Evolutionary conservation across 2,888 invertebrate species (phyloP).

Genomic region (Platycheirus albimanus): DNA sequence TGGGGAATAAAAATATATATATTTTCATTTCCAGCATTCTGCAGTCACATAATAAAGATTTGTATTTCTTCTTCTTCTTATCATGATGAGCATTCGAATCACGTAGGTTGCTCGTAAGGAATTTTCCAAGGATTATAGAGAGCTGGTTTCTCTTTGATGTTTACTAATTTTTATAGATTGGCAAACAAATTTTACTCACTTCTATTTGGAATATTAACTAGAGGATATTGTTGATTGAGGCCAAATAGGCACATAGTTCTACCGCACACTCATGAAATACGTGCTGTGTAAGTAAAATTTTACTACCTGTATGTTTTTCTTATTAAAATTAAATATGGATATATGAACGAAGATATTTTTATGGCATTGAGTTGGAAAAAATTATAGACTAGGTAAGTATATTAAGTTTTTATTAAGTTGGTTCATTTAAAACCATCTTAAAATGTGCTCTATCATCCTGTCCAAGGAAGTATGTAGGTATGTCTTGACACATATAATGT

Average conservation of each 20-base stretch:
- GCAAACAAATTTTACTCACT: slow-evolving; percentile 74
- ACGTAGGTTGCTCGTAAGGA: slow-evolving; percentile 67
- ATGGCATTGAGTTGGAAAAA: not conserved
- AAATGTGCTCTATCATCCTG: too few relatives aligned
- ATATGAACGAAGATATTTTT: too few relatives aligned
- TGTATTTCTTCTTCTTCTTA: slow-evolving; percentile 45
- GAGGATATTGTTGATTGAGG: slow-evolving; percentile 72
- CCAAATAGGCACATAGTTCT: slow-evolving; percentile 62
- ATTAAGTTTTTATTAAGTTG: too few relatives aligned
- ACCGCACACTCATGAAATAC: slow-evolving; percentile 72
- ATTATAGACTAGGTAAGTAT: too few relatives aligned
- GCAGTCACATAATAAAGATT: slow-evolving; percentile 37
- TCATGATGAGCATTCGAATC: slow-evolving; percentile 62
- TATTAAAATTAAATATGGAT: not conserved
- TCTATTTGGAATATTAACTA: slow-evolving; percentile 71
- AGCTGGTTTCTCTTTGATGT: slow-evolving; percentile 73
- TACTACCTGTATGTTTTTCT: not conserved
- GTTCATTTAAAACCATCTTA: too few relatives aligned
- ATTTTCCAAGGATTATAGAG: slow-evolving; percentile 66
- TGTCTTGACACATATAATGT: too few relatives aligned
- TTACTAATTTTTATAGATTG: slow-evolving; percentile 74
- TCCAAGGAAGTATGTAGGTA: too few relatives aligned
- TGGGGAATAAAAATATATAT: slow-evolving; percentile 2
- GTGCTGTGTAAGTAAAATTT: slow-evolving; percentile 48
- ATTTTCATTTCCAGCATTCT: slow-evolving; percentile 16